Conservation (phyloP, 30 jellyfish, hydroid and myxozoan species). For the Aurelia coerulea region DNA sequence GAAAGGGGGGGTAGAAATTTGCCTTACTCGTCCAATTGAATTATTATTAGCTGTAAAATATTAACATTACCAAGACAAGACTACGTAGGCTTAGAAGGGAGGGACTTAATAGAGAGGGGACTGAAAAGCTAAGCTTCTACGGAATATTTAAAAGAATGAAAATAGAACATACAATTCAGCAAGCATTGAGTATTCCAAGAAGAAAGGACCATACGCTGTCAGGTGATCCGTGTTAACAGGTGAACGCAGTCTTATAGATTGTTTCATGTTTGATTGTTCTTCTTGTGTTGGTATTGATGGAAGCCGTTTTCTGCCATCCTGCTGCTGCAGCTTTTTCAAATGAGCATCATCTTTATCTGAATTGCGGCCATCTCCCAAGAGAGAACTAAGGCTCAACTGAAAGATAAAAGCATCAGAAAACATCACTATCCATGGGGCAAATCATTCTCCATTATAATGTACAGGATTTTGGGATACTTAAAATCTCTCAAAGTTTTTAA, state of each 20-base stretch:
- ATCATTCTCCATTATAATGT: too few species aligned
- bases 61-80: too few species aligned
- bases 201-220: slow-evolving; percentile 83
- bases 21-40: too few species aligned
- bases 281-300: slow-evolving; percentile 82
- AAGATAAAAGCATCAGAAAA: not conserved
- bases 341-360: slow-evolving; percentile 34
- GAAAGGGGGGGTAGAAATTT: too few species aligned
- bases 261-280: slow-evolving; percentile 76
- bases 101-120: too few species aligned
- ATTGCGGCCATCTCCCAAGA: slow-evolving; percentile 63
- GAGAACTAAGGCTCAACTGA: slow-evolving; percentile 58
- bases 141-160: not conserved
- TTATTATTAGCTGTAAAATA: too few species aligned
- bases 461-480: too few species aligned
- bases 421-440: too few species aligned
- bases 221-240: slow-evolving; percentile 76
- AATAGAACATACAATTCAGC: slow-evolving; percentile 80
- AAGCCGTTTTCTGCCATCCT: slow-evolving; percentile 35
- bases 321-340: slow-evolving; percentile 12
- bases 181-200: slow-evolving; percentile 80
- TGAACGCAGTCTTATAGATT: slow-evolving; percentile 75
- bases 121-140: too few species aligned
- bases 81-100: too few species aligned
- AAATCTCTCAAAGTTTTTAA: too few species aligned